A percentile compares a stretch with the other conserved stretches of the same genome.
These are phyloP conservation scores for Clunio marinus DNA, from an alignment of 2,888 invertebrate genomes.

Conservation along the genomic window DNA sequence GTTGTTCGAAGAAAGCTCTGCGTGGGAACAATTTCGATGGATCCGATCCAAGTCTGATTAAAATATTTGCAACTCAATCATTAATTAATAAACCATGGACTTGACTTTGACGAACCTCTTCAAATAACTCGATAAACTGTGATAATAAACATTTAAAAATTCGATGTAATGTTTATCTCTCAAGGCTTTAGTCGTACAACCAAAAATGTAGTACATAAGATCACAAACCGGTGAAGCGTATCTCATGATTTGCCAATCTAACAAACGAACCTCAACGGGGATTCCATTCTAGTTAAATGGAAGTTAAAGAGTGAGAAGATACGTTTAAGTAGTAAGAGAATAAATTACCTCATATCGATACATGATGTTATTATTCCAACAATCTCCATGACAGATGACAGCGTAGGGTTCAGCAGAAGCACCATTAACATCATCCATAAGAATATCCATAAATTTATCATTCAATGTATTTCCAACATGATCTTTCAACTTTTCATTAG, in stretches of 20 bases:
- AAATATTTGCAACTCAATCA: too few species aligned
- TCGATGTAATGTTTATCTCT: conserved; percentile 43
- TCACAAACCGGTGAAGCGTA: conserved; percentile 48
- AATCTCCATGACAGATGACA: conserved; percentile 48
- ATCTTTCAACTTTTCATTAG: conserved; percentile 39
- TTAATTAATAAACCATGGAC: too few species aligned
- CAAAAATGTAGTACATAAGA: conserved; percentile 46
- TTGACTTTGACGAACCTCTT: too few species aligned
- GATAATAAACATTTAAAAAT: conserved; percentile 45
- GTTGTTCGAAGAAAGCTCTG: conserved; percentile 44
- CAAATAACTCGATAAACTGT: conserved; percentile 42
- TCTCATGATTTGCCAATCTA: conserved; percentile 49
- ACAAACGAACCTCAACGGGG: too few species aligned
- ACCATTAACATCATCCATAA: conserved; percentile 41
- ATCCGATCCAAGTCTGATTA: conserved; percentile 44
- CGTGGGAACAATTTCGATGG: conserved; percentile 44
- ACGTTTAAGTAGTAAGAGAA: too few species aligned
- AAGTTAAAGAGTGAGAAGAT: too few species aligned
- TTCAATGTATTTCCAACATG: conserved; percentile 42
- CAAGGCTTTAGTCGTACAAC: conserved; percentile 45
- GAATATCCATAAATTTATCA: background rate
- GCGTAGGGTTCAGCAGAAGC: conserved; percentile 46
- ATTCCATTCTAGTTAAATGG: too few species aligned
- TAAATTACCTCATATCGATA: conserved; percentile 40
- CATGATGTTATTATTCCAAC: conserved; percentile 50